Evolutionary conservation across 2,888 invertebrate genomes (phyloP).

Genomic region (Alviniconcha strummeri): DNA sequence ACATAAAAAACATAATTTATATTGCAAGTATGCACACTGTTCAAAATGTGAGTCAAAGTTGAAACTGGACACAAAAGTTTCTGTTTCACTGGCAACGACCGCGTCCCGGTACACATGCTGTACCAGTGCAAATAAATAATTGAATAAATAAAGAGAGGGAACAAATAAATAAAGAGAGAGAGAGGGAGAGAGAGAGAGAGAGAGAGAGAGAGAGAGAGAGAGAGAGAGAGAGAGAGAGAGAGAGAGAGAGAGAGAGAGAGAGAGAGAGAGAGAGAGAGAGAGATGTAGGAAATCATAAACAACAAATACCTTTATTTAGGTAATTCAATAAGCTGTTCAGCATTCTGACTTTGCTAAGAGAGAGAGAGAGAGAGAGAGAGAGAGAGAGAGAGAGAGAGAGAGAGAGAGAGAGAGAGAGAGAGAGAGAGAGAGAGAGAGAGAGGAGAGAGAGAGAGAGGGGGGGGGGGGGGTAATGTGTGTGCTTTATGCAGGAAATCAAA

Average conservation of each 20-base stretch:
- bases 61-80: too few species aligned
- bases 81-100: too few species aligned
- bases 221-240: not conserved
- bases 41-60: too few species aligned
- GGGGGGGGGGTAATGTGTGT: too few species aligned
- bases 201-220: conserved; percentile 1
- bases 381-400: conserved; percentile 17
- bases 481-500: too few species aligned
- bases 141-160: not conserved
- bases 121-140: not conserved
- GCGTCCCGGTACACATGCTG: too few species aligned
- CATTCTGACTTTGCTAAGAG: not conserved
- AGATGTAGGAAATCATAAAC: conserved; percentile 4
- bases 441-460: not conserved
- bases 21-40: too few species aligned
- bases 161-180: not conserved
- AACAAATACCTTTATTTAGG: not conserved
- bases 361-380: conserved; percentile 27
- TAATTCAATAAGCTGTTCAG: too few species aligned
- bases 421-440: not conserved
- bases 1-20: too few species aligned
- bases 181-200: conserved; percentile 9
- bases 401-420: conserved; percentile 20
- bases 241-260: not conserved
- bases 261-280: conserved; percentile 13